Evolutionary conservation across 1,140 invertebrate species (phyloP).

Genomic region (Neuroterus valhalla): DNA sequence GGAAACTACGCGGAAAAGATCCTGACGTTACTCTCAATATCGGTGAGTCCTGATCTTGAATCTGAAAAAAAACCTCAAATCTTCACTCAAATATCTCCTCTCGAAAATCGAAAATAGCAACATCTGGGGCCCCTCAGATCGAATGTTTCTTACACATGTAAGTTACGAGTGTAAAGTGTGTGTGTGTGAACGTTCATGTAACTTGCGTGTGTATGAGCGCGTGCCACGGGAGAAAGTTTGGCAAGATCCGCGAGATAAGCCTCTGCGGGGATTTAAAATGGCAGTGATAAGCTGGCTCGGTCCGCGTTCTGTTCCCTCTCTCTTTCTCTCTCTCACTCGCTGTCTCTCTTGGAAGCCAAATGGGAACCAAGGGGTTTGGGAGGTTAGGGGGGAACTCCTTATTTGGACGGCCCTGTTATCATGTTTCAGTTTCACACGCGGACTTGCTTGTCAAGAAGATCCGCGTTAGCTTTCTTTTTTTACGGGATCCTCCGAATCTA

Average conservation of each 20-base stretch:
- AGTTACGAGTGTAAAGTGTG: background rate
- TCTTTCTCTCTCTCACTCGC: conserved; percentile 32
- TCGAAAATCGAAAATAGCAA: conserved; percentile 59
- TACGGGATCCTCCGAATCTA: conserved; percentile 11
- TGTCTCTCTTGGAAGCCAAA: conserved; percentile 38
- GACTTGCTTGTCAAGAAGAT: conserved; percentile 53
- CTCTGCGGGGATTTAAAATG: conserved; percentile 70
- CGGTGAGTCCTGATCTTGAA: conserved; percentile 70
- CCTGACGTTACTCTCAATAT: conserved; percentile 71
- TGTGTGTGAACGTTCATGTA: conserved; percentile 33
- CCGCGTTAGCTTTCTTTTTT: conserved; percentile 41
- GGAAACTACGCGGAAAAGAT: conserved; percentile 74
- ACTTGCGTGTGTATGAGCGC: conserved; percentile 39
- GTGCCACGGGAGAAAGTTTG: conserved; percentile 73
- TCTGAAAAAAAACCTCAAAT: too few species aligned
- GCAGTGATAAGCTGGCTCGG: conserved; percentile 67
- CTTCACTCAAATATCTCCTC: conserved; percentile 44
- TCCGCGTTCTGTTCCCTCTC: conserved; percentile 45
- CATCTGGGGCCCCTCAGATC: conserved; percentile 61
- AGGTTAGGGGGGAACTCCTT: conserved; percentile 66
- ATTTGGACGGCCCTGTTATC: conserved; percentile 74
- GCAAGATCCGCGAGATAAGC: conserved; percentile 74
- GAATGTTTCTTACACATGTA: conserved; percentile 26
- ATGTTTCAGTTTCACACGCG: conserved; percentile 75
- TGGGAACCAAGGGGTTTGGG: conserved; percentile 40